Evolutionary conservation across 2,113 vertebrate genomes (phyloP).

Genomic region (Etheostoma spectabile): DNA sequence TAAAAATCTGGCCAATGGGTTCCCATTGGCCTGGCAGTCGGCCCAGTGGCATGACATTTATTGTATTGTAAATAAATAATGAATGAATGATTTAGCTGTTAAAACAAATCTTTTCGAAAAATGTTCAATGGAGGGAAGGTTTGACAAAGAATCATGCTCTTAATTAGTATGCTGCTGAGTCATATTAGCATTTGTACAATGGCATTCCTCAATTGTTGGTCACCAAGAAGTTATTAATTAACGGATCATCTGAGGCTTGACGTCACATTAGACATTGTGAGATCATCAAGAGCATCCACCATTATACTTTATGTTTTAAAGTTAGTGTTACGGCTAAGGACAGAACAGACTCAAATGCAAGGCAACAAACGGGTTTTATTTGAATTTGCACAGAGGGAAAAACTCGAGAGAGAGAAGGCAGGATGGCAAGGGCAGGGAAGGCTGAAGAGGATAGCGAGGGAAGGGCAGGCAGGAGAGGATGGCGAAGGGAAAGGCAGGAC

Average conservation of each 20-base stretch:
- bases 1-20: no score
- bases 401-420: no score
- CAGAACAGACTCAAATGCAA: no score
- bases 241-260: background rate
- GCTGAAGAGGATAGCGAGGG: no score
- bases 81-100: background rate
- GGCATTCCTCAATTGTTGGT: conserved; percentile 13
- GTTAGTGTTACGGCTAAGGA: no score
- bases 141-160: background rate
- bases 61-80: background rate
- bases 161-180: background rate
- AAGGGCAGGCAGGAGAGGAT: no score
- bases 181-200: background rate
- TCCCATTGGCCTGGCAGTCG: no score
- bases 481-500: no score
- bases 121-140: background rate
- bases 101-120: background rate
- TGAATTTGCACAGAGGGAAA: no score
- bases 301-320: background rate
- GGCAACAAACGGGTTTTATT: no score
- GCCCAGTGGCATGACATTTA: background rate
- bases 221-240: background rate
- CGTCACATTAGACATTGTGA: background rate
- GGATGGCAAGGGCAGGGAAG: no score
- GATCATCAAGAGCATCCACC: background rate